A percentile compares a stretch with the other conserved stretches of the same genome.
These are phyloP conservation scores for Pachliopta kotzebuea DNA, from an alignment of 2,888 invertebrate genomes.

Conservation along the genomic window DNA sequence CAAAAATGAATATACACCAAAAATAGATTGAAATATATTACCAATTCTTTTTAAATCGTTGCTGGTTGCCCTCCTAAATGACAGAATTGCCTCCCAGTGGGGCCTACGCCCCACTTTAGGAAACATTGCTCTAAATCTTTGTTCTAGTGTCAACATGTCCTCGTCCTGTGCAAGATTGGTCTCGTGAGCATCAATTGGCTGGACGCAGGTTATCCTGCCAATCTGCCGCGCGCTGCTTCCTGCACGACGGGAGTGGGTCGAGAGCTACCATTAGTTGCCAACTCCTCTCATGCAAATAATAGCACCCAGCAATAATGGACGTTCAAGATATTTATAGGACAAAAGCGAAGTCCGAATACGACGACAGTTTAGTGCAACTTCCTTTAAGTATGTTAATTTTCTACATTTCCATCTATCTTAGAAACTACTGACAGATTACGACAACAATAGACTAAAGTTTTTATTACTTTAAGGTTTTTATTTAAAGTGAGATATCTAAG, in stretches of 20 bases:
- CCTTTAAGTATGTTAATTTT: not conserved
- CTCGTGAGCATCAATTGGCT: constrained; percentile 36
- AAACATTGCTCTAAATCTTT: too few species aligned
- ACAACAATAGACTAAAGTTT: too few species aligned
- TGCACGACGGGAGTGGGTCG: constrained; percentile 31
- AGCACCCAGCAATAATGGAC: not conserved
- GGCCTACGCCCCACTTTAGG: too few species aligned
- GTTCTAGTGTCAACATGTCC: constrained; percentile 1
- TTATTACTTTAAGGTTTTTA: too few species aligned
- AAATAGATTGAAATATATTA: too few species aligned
- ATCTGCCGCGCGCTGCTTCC: constrained; percentile 34
- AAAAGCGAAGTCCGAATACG: not conserved
- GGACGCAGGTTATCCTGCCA: constrained; percentile 37
- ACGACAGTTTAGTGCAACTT: not conserved
- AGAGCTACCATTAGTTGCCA: constrained; percentile 32
- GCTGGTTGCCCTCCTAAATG: too few species aligned
- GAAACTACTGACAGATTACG: not conserved
- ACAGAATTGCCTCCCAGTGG: too few species aligned
- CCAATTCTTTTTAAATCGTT: too few species aligned
- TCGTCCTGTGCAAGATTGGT: constrained; percentile 29
- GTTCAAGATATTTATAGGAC: not conserved
- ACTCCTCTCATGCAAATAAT: constrained; percentile 10
- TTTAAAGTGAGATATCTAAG: too few species aligned
- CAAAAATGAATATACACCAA: too few species aligned
- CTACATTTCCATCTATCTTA: not conserved